Base-by-base conservation (phyloP, 2,888 invertebrate species). In the Matsumyia berberina region DNA sequence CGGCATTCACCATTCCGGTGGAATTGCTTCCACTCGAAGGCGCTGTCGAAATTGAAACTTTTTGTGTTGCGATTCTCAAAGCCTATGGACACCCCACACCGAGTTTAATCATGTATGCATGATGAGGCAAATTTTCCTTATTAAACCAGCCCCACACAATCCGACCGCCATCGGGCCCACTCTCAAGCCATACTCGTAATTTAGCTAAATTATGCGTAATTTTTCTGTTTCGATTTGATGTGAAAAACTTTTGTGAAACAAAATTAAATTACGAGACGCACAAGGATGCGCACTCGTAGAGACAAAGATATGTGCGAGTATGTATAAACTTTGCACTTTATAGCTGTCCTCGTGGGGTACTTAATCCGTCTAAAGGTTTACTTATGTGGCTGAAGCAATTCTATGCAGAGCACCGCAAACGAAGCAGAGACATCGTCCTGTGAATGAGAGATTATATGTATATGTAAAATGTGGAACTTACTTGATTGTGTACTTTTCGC, bases 401-500 rank as follows among this genome's bases (percentile, higher is more conserved):
- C 17, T 53, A 9, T 19, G 33, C 60, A 62, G 51, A 31, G 15
- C 46, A 31, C 5, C 51, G 6, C 11, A 29, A 42, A 11, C 15
- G 15, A 15, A 29, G 4, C 8, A 1, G 31, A 33, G 5, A 33
- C 15, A 51, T 5, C 66, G 9, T 53, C 15, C 35, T 58, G 17
- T 24, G 24, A 46, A 70, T 70, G 12, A 58, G 33, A 69, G 33
- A 55, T 24, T 24, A 24, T 24, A 35, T 24, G 4, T 24, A 35
- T 35, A 57, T 44, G 44, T 55, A 69, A 73, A 73, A 64, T 73
- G 37, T 46, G 46, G 8, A 57, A 86, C 88, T 87, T 86, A 87
- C 92, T 92, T 31, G 91, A 92, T 53, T 92, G 91, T 17, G 92
- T 90, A 82, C 90, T 91, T 60, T 91, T 92, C 17, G 90, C 89